phyloP scores from a whole-genome alignment of 2,113 vertebrate species.

The Mesocricetus auratus region DNA sequence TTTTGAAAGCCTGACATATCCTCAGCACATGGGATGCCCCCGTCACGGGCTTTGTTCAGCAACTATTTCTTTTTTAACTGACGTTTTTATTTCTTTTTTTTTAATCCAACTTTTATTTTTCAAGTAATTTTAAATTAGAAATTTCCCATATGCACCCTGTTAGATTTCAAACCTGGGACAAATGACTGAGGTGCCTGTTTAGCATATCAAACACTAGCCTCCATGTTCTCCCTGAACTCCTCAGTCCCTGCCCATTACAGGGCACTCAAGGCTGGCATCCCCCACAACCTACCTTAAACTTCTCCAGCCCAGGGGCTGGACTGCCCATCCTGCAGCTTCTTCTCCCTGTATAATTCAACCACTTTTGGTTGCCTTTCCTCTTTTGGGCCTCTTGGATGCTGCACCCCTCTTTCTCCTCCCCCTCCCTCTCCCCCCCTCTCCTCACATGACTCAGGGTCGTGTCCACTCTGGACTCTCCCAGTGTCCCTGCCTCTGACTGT shows the following conservation, averaged over 20 bases:
- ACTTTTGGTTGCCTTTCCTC: neutral
- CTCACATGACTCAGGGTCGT: fast-evolving
- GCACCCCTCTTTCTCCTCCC: neutral
- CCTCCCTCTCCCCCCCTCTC: fast-evolving
- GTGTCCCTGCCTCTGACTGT: neutral
- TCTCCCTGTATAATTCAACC: neutral
- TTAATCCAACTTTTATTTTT: neutral
- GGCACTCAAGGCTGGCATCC: neutral
- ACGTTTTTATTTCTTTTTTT: neutral
- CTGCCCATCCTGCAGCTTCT: neutral
- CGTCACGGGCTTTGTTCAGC: neutral
- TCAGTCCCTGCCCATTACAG: neutral
- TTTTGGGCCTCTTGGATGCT: neutral
- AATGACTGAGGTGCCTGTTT: neutral
- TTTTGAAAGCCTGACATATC: neutral
- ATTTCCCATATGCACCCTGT: neutral
- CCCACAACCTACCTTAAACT: neutral
- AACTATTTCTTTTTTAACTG: neutral
- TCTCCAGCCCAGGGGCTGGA: neutral
- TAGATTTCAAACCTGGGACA: neutral
- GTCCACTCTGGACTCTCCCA: neutral
- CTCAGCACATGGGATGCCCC: neutral
- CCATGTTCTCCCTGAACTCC: neutral
- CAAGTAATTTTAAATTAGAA: neutral
- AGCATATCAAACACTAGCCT: neutral